Evolutionary conservation across 2,888 invertebrate species (phyloP), one percentile per base, ranked within the genome.

Genomic region (Drosophila austrosaltans): DNA sequence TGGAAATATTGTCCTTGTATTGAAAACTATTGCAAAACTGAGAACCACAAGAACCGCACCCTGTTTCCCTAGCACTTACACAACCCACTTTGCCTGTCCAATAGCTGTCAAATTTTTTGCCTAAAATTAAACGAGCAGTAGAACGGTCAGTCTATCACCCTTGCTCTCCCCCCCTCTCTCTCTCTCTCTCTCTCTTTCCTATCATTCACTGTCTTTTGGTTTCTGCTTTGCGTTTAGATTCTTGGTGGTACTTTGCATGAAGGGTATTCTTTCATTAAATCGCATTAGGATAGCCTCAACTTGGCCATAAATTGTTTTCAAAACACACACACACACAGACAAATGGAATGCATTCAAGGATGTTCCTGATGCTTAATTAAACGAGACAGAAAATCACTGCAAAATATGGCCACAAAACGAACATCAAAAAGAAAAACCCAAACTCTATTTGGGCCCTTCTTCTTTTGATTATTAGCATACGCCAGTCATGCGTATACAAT

Each of bases 91-190:
- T 32, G 63, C 63, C 75, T 83, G 86, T 83, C 82, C 78, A 83
- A 83, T 83, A 83, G 83, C 81, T 86, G 82, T 83, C 86, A 83
- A 81, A 86, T 81, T 83, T 72, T 72, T 56, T 75, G 76, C 76
- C 74, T 72, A 66, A 81, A 82, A 85, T 86, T 83, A 81, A 83
- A 86, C 72, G 8, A 32, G 48, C 53, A 40, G n/a, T n/a, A n/a
- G 8, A 40, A 53, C 63, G 42, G 48, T 39, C n/a, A 39, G 63
- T 42, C 63, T 70, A 63, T 69, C 64, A 59, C 1, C 48, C 48
- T 20, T 20, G 16, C 20, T 16, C 10, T 5, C 4, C 44, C 44
- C 20, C 48, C n/a, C n/a, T n/a, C n/a, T 20, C 8, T 10, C n/a
- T 8, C 48, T 25, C 48, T 22, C 20, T 32, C 32, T 32, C 32